These are phyloP conservation scores for Eupeodes latifasciatus DNA, from an alignment of 2,888 invertebrate genomes.

Conservation along the genomic window DNA sequence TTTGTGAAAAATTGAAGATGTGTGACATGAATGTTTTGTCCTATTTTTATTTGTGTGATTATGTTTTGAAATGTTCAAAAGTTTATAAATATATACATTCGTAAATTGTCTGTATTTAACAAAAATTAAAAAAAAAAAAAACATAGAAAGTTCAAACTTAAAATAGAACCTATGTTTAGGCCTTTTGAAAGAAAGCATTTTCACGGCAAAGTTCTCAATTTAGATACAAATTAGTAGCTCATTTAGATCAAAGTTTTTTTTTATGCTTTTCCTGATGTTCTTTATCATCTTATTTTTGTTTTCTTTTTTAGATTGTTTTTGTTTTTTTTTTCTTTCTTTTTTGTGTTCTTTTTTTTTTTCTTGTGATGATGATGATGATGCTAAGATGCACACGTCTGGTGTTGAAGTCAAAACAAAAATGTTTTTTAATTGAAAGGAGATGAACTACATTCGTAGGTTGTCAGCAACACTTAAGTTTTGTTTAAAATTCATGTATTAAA, in stretches of 20 bases:
- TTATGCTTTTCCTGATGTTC: conserved; percentile 35
- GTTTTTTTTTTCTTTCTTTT: conserved; percentile 40
- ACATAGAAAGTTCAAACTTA: conserved; percentile 27
- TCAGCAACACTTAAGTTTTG: conserved; percentile 61
- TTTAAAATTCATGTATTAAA: conserved; percentile 35
- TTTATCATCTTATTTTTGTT: conserved; percentile 41
- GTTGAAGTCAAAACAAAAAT: conserved; percentile 14
- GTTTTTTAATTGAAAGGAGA: conserved; percentile 33
- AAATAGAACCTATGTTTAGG: conserved; percentile 62
- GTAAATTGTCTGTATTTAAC: neutral
- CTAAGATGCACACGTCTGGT: neutral
- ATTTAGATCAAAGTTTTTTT: conserved; percentile 61
- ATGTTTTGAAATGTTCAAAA: conserved; percentile 20
- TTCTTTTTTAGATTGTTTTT: conserved; percentile 17
- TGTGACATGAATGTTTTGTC: conserved; percentile 42
- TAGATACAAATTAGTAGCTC: conserved; percentile 69
- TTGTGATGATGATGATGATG: neutral
- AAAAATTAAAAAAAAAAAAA: neutral
- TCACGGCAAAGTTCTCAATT: conserved; percentile 57
- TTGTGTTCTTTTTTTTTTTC: neutral
- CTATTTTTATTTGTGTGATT: neutral
- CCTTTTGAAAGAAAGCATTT: neutral
- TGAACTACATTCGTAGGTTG: conserved; percentile 62
- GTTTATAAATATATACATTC: conserved; percentile 47
- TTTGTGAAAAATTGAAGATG: conserved; percentile 8